Conservation (phyloP, 2,888 invertebrate genomes). For the Drosophila bunnanda region DNA sequence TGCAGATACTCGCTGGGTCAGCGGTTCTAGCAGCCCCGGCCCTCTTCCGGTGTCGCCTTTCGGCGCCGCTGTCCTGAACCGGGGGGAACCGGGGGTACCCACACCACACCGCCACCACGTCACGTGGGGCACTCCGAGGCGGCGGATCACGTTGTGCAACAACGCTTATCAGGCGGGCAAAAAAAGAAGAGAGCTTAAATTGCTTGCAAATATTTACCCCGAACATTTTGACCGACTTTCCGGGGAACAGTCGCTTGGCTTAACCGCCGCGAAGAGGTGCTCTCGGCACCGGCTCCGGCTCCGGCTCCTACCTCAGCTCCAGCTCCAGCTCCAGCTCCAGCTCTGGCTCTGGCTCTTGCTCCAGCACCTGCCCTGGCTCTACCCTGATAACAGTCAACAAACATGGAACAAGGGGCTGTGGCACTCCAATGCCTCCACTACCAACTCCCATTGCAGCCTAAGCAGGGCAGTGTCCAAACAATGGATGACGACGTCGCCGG, state of each 20-base stretch:
- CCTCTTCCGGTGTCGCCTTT: conserved; percentile 20
- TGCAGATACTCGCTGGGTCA: background rate
- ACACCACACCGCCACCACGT: background rate
- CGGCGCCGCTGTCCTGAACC: conserved; percentile 2
- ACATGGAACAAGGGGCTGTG: conserved; percentile 22
- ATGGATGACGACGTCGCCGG: conserved; percentile 76
- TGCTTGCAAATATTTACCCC: conserved; percentile 59
- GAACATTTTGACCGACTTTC: conserved; percentile 67
- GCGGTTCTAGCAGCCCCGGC: background rate
- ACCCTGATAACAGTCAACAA: conserved; percentile 14
- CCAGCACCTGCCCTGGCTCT: background rate
- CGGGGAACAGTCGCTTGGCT: conserved; percentile 4
- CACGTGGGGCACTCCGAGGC: conserved; percentile 1
- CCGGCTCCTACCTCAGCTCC: background rate
- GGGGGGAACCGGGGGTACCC: background rate
- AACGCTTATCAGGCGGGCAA: conserved; percentile 35
- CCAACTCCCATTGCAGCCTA: conserved; percentile 15
- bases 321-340: background rate
- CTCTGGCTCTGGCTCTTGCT: background rate
- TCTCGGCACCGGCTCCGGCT: background rate
- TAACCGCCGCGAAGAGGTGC: background rate
- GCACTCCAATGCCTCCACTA: background rate
- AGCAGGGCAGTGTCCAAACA: conserved; percentile 40
- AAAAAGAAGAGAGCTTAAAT: conserved; percentile 40
- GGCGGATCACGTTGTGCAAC: conserved; percentile 19